Evolutionary conservation across 2,797 vertebrate species (phyloP), one percentile per base, ranked within the genome.

Genomic region (Microchirus variegatus): DNA sequence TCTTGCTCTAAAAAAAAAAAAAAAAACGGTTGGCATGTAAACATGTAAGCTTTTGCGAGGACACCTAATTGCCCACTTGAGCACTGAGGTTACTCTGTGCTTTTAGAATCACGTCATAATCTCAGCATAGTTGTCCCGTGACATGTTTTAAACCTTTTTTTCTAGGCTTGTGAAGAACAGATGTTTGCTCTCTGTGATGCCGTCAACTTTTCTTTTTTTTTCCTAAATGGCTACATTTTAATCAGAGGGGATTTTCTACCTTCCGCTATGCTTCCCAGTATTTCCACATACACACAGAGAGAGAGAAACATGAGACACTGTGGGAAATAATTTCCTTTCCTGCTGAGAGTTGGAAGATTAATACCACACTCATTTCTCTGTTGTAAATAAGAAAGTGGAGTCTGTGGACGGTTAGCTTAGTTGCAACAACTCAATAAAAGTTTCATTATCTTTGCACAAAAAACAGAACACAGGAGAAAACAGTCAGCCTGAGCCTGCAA

Each of bases 171-270:
- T 38, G 31, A 63, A 40, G n/a, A 54, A 48, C 43, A 71, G 10
- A 65, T 17, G 17, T 50, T 53, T 38, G n/a, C 9, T 47, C 15
- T 35, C 40, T 50, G 6, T 40, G 7, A 66, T 18, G 18, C 4
- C 38, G 41, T 56, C 43, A 40, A 43, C 36, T 31, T 31, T 26
- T 26, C 7, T 8, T 31, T 36, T 48, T 80, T 77, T 67, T 69
- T 17, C 46, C 54, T 54, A 63, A 5, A 38, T 45, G 13, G 46
- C 22, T 63, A 40, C 45, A 17, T 68, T 77, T 65, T 41, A 68
- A 66, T 67, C 56, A 71, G 1, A 2, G 10, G 79, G 77, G 77
- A 74, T 48, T 84, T 87, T 84, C 15, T 65, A 13, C 59, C 63
- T 82, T 87, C 81, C 67, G 67, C 53, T 74, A 68, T 49, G 1